Conservation (phyloP, 2,113 vertebrate genomes). For the Pluvianellus socialis region DNA sequence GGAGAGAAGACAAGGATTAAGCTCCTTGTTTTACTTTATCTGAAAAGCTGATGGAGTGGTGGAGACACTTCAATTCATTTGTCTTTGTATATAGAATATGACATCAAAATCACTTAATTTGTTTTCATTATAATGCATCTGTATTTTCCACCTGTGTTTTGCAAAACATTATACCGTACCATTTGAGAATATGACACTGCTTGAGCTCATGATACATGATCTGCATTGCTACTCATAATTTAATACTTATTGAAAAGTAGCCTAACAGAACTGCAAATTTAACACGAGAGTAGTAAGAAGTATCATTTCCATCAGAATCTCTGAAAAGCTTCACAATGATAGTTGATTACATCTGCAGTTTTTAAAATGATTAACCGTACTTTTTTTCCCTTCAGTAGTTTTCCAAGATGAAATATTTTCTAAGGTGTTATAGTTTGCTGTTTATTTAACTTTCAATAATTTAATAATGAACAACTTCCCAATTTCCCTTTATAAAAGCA, state of each 20-base stretch:
- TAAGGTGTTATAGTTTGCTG: neutral
- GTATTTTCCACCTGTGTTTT: neutral
- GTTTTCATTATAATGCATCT: neutral
- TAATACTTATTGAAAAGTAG: neutral
- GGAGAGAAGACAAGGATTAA: neutral
- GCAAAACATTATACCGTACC: neutral
- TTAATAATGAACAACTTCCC: neutral
- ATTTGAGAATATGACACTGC: neutral
- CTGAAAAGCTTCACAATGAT: neutral
- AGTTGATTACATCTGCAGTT: neutral
- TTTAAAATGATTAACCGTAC: neutral
- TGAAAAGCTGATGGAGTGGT: neutral
- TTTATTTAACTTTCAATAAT: constrained; percentile 4
- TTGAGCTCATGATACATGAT: neutral
- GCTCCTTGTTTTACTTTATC: neutral
- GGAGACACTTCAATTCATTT: neutral
- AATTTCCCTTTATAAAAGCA: neutral
- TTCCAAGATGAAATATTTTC: neutral
- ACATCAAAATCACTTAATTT: neutral
- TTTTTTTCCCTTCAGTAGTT: neutral
- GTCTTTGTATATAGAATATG: neutral
- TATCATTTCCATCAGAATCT: neutral
- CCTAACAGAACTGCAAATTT: neutral
- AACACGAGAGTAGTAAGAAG: neutral
- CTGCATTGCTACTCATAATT: neutral